Conservation (phyloP, 2,888 invertebrate genomes). For the Ethmia dodecea region DNA sequence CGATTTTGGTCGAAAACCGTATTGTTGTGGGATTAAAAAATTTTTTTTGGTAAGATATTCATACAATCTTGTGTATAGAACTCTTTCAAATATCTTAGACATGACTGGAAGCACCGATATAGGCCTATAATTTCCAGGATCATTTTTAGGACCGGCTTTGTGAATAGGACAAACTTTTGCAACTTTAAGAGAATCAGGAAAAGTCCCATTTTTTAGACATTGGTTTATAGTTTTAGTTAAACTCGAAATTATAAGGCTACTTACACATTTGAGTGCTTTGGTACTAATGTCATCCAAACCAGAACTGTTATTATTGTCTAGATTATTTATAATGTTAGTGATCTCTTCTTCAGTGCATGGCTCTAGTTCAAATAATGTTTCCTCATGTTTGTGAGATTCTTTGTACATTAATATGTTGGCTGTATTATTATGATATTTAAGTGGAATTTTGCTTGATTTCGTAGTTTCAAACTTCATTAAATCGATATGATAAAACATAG, state of each 20-base stretch:
- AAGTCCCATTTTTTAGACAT: too few relatives aligned
- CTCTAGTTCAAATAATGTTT: not conserved
- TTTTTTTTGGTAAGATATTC: not conserved
- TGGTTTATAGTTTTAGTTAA: too few relatives aligned
- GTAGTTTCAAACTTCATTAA: too few relatives aligned
- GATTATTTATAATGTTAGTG: constrained; percentile 1
- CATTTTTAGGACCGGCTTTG: too few relatives aligned
- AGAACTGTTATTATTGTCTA: constrained; percentile 1
- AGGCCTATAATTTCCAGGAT: too few relatives aligned
- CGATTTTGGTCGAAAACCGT: constrained; percentile 12
- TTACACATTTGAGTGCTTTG: not conserved
- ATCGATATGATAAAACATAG: too few relatives aligned
- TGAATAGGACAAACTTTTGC: too few relatives aligned
- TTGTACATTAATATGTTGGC: too few relatives aligned
- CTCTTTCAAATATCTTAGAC: too few relatives aligned
- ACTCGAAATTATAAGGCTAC: not conserved
- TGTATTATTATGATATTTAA: constrained; percentile 4
- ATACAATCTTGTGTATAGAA: constrained; percentile 5
- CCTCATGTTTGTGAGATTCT: not conserved
- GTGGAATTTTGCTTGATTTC: constrained; percentile 14
- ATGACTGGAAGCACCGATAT: too few relatives aligned
- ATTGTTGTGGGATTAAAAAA: too few relatives aligned
- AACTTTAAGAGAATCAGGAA: too few relatives aligned
- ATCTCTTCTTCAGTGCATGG: constrained; percentile 1
- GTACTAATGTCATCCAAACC: not conserved